Evolutionary conservation across 2,797 vertebrate species (phyloP).

Genomic region (Liasis olivaceus): DNA sequence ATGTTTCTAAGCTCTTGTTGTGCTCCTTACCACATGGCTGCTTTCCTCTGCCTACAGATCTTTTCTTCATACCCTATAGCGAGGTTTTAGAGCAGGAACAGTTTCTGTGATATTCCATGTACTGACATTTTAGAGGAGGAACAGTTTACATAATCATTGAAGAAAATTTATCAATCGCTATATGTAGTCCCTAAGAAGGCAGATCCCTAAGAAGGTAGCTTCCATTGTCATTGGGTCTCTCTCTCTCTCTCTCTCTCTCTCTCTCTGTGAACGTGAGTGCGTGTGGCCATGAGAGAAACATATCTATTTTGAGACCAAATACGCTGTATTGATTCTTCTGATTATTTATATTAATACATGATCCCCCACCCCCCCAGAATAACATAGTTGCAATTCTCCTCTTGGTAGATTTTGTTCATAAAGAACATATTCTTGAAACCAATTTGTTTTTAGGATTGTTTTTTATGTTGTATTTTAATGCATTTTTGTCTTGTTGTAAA

Average conservation of each 20-base stretch:
- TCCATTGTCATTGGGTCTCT: neutral
- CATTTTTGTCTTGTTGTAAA: too few species aligned
- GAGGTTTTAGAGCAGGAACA: neutral
- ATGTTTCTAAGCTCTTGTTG: neutral
- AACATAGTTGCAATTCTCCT: neutral
- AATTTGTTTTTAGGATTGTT: too few species aligned
- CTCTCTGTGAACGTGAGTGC: neutral
- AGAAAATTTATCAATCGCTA: neutral
- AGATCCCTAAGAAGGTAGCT: neutral
- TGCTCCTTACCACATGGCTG: neutral
- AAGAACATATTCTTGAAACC: neutral
- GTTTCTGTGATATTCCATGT: neutral
- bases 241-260: neutral
- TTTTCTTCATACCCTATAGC: neutral
- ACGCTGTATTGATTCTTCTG: neutral
- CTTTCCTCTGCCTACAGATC: neutral
- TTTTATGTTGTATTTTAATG: too few species aligned
- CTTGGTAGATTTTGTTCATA: neutral
- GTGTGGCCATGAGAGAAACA: neutral
- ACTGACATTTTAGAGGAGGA: neutral
- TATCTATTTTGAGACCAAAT: neutral
- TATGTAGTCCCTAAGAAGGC: neutral
- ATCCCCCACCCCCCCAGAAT: neutral
- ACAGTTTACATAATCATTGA: neutral
- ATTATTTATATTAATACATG: neutral